Base-by-base conservation (phyloP, 2,888 invertebrate species). In the Falcaria lacertinaria region DNA sequence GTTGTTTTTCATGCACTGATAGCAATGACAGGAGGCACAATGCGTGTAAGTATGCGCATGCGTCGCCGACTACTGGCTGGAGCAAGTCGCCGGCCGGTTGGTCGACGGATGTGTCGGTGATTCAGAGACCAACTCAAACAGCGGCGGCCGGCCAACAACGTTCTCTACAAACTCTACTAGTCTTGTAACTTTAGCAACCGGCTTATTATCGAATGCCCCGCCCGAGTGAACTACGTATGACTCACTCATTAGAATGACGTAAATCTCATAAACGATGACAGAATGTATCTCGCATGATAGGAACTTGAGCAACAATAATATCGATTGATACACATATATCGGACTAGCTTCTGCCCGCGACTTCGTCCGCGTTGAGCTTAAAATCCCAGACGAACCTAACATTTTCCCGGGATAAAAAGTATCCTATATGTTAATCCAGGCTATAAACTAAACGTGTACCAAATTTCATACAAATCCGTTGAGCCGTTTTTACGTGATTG, bases 11-110 rank as follows among this genome's bases (percentile, higher is more conserved):
- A 80, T 72, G 78, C 82, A 81, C 84, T 78, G 75, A 75, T 78
- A 75, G 65, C 58, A 70, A 56, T 45, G 45, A 50, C 48, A 49
- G 51, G 43, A 63, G 61, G 60, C 60, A 72, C 61, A 64, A 74
- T 58, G 74, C 77, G 79, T 80, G 76, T 75, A 65, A 66, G 64
- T 74, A 65, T 80, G 84, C 85, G 82, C 83, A 69, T 65, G 76
- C 75, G 85, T 58, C 67, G 74, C 48, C 56, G 59, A 57, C 60
- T 61, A 80, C 78, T 79, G 70, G 65, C 57, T 58, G 56, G 59
- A 54, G 57, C 60, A 65, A 54, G 56, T 54, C 44, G 44, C 48
- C 45, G 43, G 46, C 34, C 49, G 54, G 64, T 64, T 66, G 64
- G 64, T 61, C 67, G 69, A 69, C 80, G 82, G 78, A 80, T 76